Conservation (phyloP, 1,140 invertebrate species). For the Ceratosolen fusciceps region DNA sequence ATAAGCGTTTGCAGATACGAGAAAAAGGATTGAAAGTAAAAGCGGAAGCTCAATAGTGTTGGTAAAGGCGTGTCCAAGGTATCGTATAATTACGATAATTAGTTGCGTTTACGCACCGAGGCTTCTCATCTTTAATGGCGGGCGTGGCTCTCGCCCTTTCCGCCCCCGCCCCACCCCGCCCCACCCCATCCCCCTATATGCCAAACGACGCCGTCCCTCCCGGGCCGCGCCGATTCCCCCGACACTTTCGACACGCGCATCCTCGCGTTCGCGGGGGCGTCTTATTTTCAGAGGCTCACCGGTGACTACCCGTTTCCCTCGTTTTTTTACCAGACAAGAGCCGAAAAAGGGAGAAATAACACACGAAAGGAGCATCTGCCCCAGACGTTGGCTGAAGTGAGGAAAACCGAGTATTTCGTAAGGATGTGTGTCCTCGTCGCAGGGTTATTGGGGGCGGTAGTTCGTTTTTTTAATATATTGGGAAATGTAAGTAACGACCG, state of each 20-base stretch:
- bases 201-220: neutral
- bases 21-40: slow-evolving; percentile 10
- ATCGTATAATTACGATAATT: slow-evolving; percentile 42
- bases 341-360: neutral
- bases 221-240: too few species aligned
- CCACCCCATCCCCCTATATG: too few species aligned
- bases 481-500: neutral
- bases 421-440: neutral
- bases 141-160: slow-evolving; percentile 12
- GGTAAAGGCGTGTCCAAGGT: neutral
- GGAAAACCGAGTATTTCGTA: neutral
- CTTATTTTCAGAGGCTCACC: slow-evolving; percentile 29
- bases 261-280: slow-evolving; percentile 6
- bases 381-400: neutral
- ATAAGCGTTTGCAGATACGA: too few species aligned
- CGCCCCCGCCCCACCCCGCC: neutral
- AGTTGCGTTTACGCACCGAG: slow-evolving; percentile 15
- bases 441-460: neutral
- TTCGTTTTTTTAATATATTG: neutral
- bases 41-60: neutral
- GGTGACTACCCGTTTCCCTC: neutral
- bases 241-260: neutral
- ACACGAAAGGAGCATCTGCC: slow-evolving; percentile 37
- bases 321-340: neutral
- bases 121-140: slow-evolving; percentile 21